Evolutionary conservation across 2,888 invertebrate genomes (phyloP).

Genomic region (Platycnemis pennipes): DNA sequence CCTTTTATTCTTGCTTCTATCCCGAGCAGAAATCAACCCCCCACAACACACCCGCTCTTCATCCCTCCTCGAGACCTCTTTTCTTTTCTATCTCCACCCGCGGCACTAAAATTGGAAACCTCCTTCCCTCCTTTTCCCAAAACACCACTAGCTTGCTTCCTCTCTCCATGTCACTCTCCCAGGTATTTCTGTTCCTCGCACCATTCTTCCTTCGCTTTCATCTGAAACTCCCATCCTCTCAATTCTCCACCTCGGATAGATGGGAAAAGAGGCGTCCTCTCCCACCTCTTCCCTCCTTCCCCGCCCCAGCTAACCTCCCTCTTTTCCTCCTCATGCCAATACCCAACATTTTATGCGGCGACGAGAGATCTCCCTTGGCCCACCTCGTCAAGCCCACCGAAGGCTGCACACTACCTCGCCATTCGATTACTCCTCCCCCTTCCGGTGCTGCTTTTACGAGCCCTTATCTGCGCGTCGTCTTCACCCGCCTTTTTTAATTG

Average conservation of each 20-base stretch:
- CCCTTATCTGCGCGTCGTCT: not conserved
- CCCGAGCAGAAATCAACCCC: not conserved
- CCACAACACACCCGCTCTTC: not conserved
- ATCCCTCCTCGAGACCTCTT: not conserved
- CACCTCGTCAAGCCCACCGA: no score
- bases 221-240: not conserved
- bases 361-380: not conserved
- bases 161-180: not conserved
- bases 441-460: not conserved
- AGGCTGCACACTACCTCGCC: not conserved
- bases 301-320: not conserved
- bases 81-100: not conserved
- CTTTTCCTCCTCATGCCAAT: not conserved
- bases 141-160: not conserved
- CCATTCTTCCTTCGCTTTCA: not conserved
- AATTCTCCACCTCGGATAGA: not conserved
- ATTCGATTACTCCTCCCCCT: not conserved
- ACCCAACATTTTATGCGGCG: not conserved
- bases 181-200: not conserved
- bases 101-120: slow-evolving; percentile 32
- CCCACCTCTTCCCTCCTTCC: not conserved
- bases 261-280: not conserved
- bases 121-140: not conserved
- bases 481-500: not conserved
- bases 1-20: not conserved